Evolutionary conservation across 2,888 invertebrate species (phyloP).

Genomic region (Ligdia adustata): DNA sequence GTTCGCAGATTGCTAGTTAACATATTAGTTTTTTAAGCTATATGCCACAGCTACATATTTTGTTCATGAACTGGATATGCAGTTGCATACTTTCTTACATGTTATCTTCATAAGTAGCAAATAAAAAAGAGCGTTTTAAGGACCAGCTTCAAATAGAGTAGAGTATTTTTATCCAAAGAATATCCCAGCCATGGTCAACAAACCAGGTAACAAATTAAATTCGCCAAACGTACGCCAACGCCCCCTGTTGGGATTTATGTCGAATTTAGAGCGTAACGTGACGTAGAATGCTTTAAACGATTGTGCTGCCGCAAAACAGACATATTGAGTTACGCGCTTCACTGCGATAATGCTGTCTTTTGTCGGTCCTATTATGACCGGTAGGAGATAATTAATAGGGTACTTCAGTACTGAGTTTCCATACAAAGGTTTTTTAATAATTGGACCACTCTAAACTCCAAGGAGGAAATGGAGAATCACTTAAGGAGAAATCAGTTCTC

Average conservation of each 20-base stretch:
- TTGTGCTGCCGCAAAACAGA: conserved; percentile 13
- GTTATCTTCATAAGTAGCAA: too few relatives aligned
- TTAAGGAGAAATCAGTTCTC: too few relatives aligned
- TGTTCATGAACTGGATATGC: too few relatives aligned
- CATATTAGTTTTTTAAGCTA: too few relatives aligned
- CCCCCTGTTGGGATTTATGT: conserved; percentile 37
- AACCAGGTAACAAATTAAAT: conserved; percentile 35
- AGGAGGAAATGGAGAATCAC: too few relatives aligned
- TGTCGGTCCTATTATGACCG: conserved; percentile 8
- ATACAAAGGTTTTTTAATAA: too few relatives aligned
- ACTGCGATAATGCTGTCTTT: conserved; percentile 17
- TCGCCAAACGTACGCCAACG: conserved; percentile 30
- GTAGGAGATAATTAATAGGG: conserved; percentile 4
- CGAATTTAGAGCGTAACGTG: conserved; percentile 31
- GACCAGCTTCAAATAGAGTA: not conserved
- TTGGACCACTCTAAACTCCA: too few relatives aligned
- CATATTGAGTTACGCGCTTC: conserved; percentile 14
- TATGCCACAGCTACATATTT: too few relatives aligned
- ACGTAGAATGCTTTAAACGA: conserved; percentile 28
- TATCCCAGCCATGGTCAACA: not conserved
- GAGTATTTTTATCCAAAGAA: not conserved
- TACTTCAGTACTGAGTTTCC: too few relatives aligned
- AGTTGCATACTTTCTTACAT: too few relatives aligned
- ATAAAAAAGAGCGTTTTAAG: not conserved
- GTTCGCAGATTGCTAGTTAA: too few relatives aligned